A percentile compares a stretch with the other conserved stretches of the same genome.
Evolutionary conservation across 1,140 invertebrate genomes (phyloP).

Genomic region (Melipona quadrifasciata): DNA sequence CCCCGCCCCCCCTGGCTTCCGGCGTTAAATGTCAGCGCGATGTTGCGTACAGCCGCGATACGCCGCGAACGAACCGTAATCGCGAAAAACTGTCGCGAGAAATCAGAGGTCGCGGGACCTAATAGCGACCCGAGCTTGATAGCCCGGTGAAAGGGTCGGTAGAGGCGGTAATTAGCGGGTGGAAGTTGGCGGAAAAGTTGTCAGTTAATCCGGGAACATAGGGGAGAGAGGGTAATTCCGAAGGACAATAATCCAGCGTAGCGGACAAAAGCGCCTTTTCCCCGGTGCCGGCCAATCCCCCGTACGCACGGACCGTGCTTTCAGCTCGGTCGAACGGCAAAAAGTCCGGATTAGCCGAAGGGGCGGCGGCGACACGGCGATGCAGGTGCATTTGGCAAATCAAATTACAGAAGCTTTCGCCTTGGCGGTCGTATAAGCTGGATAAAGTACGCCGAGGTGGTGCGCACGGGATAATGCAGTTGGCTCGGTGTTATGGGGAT

Average conservation of each 20-base stretch:
- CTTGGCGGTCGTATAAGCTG: conserved; percentile 30
- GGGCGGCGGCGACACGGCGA: not conserved
- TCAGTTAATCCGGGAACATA: not conserved
- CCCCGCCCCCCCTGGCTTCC: not conserved
- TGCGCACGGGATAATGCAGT: conserved; percentile 25
- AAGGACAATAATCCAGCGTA: not conserved
- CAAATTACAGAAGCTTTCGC: conserved; percentile 38
- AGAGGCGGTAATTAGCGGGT: not conserved
- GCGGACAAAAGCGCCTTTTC: not conserved
- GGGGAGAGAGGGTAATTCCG: not conserved
- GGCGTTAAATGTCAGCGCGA: conserved; percentile 9
- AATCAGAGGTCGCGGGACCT: not conserved
- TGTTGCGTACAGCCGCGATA: not conserved
- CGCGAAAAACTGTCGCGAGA: not conserved
- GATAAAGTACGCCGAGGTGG: conserved; percentile 2
- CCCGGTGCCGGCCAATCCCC: not conserved
- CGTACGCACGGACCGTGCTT: not conserved
- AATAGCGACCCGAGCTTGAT: not conserved
- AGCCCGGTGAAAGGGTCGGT: not conserved
- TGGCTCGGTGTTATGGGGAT: conserved; percentile 9
- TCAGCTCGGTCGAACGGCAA: not conserved
- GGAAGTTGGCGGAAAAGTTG: not conserved
- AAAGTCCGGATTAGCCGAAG: conserved; percentile 18
- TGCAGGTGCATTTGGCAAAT: conserved; percentile 22
- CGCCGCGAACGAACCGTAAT: not conserved